Percentiles rank a stretch among this genome's conserved stretches.
phyloP scores from a whole-genome alignment of 1,140 invertebrate genomes.

The Penaeus chinensis region DNA sequence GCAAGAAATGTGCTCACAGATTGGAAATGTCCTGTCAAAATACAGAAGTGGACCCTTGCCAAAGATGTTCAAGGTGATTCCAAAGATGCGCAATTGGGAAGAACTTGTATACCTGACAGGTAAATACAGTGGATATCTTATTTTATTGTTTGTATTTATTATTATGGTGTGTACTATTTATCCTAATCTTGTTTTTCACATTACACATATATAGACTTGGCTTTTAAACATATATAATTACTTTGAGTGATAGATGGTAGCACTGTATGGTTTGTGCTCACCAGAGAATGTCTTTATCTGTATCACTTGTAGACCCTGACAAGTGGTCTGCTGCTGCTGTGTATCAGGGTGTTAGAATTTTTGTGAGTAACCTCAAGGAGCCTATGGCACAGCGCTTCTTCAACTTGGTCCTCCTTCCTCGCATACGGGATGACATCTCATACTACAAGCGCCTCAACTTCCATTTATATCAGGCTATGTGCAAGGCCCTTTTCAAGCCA shows the following conservation, averaged over 20 bases:
- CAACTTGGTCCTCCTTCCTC: conserved; percentile 90
- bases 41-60: conserved; percentile 97
- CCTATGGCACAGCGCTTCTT: conserved; percentile 98
- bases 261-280: too few relatives aligned
- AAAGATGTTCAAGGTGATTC: conserved; percentile 98
- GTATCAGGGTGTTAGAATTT: conserved; percentile 94
- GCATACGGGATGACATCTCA: conserved; percentile 93
- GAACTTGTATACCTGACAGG: conserved; percentile 89
- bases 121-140: conserved; percentile 55
- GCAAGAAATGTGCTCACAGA: conserved; percentile 87
- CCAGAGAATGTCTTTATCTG: too few relatives aligned
- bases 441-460: conserved; percentile 97
- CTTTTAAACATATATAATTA: too few relatives aligned
- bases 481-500: conserved; percentile 95
- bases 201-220: too few relatives aligned
- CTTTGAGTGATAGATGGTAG: too few relatives aligned
- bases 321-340: conserved; percentile 89
- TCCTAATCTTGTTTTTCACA: background rate
- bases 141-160: too few relatives aligned
- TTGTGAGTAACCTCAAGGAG: conserved; percentile 95
- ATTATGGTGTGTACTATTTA: background rate
- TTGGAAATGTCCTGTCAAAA: conserved; percentile 84
- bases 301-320: conserved; percentile 69
- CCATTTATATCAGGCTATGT: conserved; percentile 94
- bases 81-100: conserved; percentile 95